phyloP scores from a whole-genome alignment of 2,888 invertebrate species.

The Bombylius discolor region DNA sequence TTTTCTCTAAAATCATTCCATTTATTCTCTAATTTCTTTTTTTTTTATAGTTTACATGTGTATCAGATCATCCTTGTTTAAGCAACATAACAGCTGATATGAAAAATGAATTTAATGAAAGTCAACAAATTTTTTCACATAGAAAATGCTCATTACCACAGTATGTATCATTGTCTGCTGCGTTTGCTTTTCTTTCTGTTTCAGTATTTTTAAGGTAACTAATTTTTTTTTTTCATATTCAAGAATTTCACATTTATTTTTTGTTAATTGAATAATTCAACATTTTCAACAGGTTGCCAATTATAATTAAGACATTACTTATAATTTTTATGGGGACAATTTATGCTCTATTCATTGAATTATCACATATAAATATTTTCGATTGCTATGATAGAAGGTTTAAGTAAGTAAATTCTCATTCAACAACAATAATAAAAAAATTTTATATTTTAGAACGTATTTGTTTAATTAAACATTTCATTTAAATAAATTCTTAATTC shows the following conservation, averaged over 20 bases:
- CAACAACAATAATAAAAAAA: too few relatives aligned
- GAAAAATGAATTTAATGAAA: slow-evolving; percentile 22
- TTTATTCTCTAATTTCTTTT: background rate
- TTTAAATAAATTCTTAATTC: slow-evolving; percentile 4
- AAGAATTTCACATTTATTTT: background rate
- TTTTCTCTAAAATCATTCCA: too few relatives aligned
- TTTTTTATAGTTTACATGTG: slow-evolving; percentile 48
- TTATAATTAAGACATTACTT: slow-evolving; percentile 66
- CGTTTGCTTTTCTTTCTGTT: slow-evolving; percentile 71
- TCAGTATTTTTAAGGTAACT: slow-evolving; percentile 60
- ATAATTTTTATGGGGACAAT: slow-evolving; percentile 66
- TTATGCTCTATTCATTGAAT: slow-evolving; percentile 66
- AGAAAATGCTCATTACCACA: slow-evolving; percentile 73
- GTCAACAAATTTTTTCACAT: slow-evolving; percentile 43
- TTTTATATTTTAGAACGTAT: background rate
- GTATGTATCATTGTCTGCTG: slow-evolving; percentile 74
- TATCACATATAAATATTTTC: slow-evolving; percentile 68
- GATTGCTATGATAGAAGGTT: slow-evolving; percentile 67
- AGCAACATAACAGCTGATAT: slow-evolving; percentile 23
- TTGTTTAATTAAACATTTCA: too few relatives aligned
- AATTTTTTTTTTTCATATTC: too few relatives aligned
- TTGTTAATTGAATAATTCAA: background rate
- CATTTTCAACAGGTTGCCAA: slow-evolving; percentile 46
- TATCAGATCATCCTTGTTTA: slow-evolving; percentile 37
- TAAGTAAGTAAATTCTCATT: slow-evolving; percentile 38